Percentiles rank a stretch among this genome's conserved stretches.
Conservation (phyloP, 2,113 vertebrate species). For the Bambusicola thoracicus region DNA sequence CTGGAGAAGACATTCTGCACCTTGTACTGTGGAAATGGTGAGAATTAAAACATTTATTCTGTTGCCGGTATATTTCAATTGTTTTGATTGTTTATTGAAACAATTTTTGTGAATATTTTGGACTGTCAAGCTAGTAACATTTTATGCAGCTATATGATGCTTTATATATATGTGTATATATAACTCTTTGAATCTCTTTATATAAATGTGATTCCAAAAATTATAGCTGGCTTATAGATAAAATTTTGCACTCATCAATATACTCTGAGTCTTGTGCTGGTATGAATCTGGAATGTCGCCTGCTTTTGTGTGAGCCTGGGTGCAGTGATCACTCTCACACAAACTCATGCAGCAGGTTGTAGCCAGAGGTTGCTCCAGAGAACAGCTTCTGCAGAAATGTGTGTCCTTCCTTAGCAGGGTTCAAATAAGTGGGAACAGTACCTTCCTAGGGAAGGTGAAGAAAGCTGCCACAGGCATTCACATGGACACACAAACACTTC, state of each 20-base stretch:
- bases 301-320: not conserved
- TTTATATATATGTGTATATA: not conserved
- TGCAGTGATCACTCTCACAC: not conserved
- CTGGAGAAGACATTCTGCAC: fast-evolving
- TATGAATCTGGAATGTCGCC: not conserved
- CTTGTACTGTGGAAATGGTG: not conserved
- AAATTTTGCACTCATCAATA: not conserved
- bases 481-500: not conserved
- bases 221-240: not conserved
- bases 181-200: not conserved
- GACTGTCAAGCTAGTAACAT: not conserved
- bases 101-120: not conserved
- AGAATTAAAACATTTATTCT: not conserved
- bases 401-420: not conserved
- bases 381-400: not conserved
- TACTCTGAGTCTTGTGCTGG: not conserved
- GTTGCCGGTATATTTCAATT: not conserved
- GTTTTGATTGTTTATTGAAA: not conserved
- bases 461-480: not conserved
- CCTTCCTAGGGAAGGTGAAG: not conserved
- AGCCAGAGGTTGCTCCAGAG: not conserved
- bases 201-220: not conserved
- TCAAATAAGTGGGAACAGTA: not conserved
- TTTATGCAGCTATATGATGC: not conserved
- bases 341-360: not conserved